These are phyloP conservation scores for Poecile atricapillus DNA, from an alignment of 2,113 vertebrate species.

Conservation along the genomic window DNA sequence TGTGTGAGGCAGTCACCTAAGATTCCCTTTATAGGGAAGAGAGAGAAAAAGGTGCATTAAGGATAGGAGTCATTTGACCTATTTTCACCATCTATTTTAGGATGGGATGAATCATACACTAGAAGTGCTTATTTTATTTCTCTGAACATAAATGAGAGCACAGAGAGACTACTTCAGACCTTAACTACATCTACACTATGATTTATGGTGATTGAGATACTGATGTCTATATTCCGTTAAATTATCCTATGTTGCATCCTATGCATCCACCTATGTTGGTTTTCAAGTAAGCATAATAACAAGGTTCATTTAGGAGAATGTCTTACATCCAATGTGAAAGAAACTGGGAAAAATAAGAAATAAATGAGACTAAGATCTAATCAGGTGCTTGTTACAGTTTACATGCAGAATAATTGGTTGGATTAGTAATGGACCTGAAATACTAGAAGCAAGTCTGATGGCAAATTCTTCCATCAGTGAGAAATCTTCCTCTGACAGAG, in stretches of 20 bases:
- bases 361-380: not conserved
- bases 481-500: not conserved
- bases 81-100: not conserved
- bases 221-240: not conserved
- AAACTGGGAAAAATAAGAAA: not conserved
- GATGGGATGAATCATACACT: not conserved
- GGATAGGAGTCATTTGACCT: not conserved
- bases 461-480: not conserved
- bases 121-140: constrained; percentile 1
- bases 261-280: not conserved
- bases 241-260: too few species aligned
- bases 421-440: not conserved
- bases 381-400: not conserved
- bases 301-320: not conserved
- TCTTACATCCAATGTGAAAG: not conserved
- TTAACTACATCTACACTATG: not conserved
- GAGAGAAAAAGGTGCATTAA: not conserved
- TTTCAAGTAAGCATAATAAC: not conserved
- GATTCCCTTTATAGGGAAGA: not conserved
- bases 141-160: not conserved
- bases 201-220: not conserved
- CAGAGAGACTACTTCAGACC: not conserved
- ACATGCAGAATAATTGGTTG: not conserved
- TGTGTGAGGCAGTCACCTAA: not conserved
- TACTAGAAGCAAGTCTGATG: not conserved